Evolutionary conservation across 30 jellyfish, hydroid and myxozoan species (phyloP).

Genomic region (Nemopilema nomurai): DNA sequence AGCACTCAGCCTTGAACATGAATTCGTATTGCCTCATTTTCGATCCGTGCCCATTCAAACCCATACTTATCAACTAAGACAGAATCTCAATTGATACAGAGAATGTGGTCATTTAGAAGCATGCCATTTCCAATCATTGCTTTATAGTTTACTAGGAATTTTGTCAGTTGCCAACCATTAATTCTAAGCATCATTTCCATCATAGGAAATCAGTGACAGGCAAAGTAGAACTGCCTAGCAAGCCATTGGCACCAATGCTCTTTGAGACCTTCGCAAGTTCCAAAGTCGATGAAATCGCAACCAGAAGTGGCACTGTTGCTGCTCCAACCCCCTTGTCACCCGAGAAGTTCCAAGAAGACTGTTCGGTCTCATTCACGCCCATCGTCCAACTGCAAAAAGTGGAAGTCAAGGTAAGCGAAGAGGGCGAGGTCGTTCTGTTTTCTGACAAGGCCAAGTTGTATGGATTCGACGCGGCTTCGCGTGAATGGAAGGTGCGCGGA

Average conservation of each 20-base stretch:
- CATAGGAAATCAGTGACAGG: background rate
- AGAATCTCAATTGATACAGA: too few relatives aligned
- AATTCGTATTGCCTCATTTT: too few relatives aligned
- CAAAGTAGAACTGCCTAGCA: background rate
- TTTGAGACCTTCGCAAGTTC: constrained; percentile 20
- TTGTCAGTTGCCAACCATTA: background rate
- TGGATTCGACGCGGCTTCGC: constrained; percentile 48
- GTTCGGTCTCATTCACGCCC: constrained; percentile 42
- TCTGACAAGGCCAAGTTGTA: constrained; percentile 51
- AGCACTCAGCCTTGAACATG: too few relatives aligned
- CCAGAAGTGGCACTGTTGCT: background rate
- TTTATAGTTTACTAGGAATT: too few relatives aligned
- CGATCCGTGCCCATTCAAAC: too few relatives aligned
- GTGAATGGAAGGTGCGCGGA: constrained; percentile 80
- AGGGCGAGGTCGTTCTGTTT: constrained; percentile 49
- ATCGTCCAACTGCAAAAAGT: constrained; percentile 38
- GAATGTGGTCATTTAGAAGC: too few relatives aligned
- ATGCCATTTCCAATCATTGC: too few relatives aligned
- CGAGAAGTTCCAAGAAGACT: constrained; percentile 49
- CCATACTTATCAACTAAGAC: too few relatives aligned
- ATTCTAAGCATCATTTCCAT: background rate
- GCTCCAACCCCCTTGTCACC: constrained; percentile 31
- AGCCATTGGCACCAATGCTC: background rate
- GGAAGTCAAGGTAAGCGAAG: constrained; percentile 53
- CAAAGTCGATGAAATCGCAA: background rate